phyloP scores from a whole-genome alignment of 2,888 invertebrate genomes.

The Auanema freiburgensis region DNA sequence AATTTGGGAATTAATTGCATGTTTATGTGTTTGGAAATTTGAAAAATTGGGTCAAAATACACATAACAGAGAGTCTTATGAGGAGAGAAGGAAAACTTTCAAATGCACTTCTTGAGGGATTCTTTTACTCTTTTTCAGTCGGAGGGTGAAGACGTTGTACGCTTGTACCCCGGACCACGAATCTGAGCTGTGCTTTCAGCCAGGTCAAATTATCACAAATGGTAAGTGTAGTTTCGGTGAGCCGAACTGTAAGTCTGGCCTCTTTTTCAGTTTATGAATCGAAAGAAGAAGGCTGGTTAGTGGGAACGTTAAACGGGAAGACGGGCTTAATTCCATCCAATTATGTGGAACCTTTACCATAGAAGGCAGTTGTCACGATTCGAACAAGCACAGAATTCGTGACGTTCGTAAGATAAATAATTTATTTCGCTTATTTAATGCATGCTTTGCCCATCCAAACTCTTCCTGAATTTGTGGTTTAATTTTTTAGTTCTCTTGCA shows the following conservation, averaged over 20 bases:
- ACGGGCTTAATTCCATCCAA: slow-evolving; percentile 62
- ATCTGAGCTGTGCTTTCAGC: slow-evolving; percentile 94
- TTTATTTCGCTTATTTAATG: no score
- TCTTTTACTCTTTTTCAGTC: slow-evolving; percentile 37
- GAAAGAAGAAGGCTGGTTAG: slow-evolving; percentile 95
- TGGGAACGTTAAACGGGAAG: slow-evolving; percentile 76
- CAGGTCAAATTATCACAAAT: slow-evolving; percentile 95
- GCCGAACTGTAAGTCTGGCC: background rate
- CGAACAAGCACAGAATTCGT: background rate
- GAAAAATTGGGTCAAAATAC: no score
- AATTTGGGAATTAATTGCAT: no score
- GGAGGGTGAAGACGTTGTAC: slow-evolving; percentile 89
- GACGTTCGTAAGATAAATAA: no score
- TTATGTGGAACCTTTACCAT: slow-evolving; percentile 47
- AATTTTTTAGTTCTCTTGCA: no score
- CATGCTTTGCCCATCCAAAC: no score
- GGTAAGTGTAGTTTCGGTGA: slow-evolving; percentile 71
- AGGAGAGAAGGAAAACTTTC: background rate
- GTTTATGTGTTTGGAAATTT: no score
- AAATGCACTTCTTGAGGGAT: background rate
- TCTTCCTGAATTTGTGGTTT: no score
- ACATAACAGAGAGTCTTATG: no score
- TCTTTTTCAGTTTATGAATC: slow-evolving; percentile 78
- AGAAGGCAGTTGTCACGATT: slow-evolving; percentile 3
- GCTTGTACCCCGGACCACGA: slow-evolving; percentile 94